Evolutionary conservation across 2,888 invertebrate genomes (phyloP).

Genomic region (Drosophila mulleri): DNA sequence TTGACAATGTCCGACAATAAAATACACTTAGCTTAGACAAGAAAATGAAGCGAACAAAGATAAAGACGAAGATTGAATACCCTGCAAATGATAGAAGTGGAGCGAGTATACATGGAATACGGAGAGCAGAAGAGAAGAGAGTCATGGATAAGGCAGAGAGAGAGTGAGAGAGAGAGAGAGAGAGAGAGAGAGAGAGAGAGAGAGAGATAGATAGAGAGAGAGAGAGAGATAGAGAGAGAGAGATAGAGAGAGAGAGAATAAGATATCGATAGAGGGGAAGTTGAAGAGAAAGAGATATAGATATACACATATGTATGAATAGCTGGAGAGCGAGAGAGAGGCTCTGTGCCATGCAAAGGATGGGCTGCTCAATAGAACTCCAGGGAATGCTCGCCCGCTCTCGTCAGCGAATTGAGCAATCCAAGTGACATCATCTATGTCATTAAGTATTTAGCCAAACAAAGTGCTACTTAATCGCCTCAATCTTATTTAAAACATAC

Average conservation of each 20-base stretch:
- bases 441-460: not conserved
- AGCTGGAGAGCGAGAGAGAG: no score
- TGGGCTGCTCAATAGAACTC: no score
- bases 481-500: not conserved
- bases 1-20: conserved; percentile 69
- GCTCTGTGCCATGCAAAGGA: no score
- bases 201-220: not conserved
- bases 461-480: not conserved
- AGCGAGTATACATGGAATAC: not conserved
- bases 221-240: not conserved
- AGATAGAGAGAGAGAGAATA: not conserved
- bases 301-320: no score
- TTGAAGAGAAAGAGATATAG: not conserved
- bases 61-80: not conserved
- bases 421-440: not conserved
- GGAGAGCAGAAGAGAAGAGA: no score
- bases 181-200: not conserved
- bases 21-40: conserved; percentile 56
- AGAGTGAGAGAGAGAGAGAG: no score
- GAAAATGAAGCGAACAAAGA: not conserved
- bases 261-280: not conserved
- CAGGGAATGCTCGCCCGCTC: no score
- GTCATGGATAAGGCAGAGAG: no score
- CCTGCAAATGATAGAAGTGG: not conserved
- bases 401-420: not conserved